Conservation (phyloP, 2,797 vertebrate genomes). For the Scarus forsteni region DNA sequence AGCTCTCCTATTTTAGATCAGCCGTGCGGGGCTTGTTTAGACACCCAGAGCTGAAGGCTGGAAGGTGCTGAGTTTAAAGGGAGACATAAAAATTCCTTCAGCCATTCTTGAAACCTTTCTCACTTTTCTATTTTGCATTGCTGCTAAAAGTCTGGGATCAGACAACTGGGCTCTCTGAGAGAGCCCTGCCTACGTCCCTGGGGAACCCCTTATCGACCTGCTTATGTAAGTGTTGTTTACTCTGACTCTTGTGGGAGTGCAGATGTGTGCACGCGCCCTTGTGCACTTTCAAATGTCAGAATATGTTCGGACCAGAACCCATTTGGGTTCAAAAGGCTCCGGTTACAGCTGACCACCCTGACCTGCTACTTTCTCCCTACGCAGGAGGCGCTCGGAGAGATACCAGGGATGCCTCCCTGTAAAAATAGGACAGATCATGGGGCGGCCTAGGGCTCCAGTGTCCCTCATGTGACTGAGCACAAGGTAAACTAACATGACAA, state of each 20-base stretch:
- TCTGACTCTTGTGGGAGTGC: constrained; percentile 39
- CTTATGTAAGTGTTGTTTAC: constrained; percentile 75
- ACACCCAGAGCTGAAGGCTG: not conserved
- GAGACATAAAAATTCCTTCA: not conserved
- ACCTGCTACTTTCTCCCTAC: constrained; percentile 66
- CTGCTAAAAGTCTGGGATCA: constrained; percentile 4
- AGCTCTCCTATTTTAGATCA: not conserved
- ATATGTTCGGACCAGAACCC: constrained; percentile 13
- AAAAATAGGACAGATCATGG: constrained; percentile 82
- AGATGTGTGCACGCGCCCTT: not conserved
- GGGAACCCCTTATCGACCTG: constrained; percentile 48
- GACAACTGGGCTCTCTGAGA: not conserved
- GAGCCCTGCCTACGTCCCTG: constrained; percentile 21
- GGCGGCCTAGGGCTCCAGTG: constrained; percentile 72
- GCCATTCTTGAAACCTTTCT: not conserved
- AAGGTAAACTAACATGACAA: constrained; percentile 17
- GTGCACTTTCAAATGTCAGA: constrained; percentile 30
- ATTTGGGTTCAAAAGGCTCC: constrained; percentile 60
- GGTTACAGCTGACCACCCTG: constrained; percentile 72
- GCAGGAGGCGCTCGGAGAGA: constrained; percentile 52
- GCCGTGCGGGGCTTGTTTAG: not conserved
- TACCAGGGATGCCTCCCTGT: constrained; percentile 74
- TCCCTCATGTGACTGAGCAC: constrained; percentile 69
- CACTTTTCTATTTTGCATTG: not conserved
- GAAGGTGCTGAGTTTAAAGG: not conserved